Evolutionary conservation across 2,113 vertebrate species (phyloP), one percentile per base, ranked within the genome.

Genomic region (Limnothrissa miodon): DNA sequence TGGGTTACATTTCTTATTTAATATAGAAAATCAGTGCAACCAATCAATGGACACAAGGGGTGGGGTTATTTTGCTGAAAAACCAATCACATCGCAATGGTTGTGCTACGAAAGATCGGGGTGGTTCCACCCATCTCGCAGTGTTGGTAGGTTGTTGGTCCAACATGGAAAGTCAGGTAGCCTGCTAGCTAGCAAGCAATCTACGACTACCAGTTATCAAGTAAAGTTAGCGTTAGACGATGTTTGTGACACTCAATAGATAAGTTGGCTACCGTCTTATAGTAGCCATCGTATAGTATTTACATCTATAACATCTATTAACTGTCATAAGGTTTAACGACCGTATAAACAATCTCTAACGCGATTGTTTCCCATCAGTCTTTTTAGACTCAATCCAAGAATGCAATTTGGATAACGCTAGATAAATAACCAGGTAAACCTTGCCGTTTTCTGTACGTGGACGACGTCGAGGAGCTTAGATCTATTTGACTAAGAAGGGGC

Each of bases 111-210:
- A 74, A 74, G 66, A 29, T 33, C 66, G 66, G 66, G 29, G 29
- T 74, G 66, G 66, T 36, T 33, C 66, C 33, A 74, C 15, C 66
- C 33, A 74, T 74, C 66, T 74, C 66, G 66, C 66, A 74, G 66
- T 74, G 66, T 74, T 62, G 29, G 13, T 74, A 29, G 29, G 29
- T 23, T 23, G 19, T 56, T 56, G 51, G 51, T 56, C 13, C 36
- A 36, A 74, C 13, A 36, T 17, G 29, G 66, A 36, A 15, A 74
- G 33, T 36, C n/a, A 74, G 66, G 10, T 74, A 74, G 66, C 66
- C 21, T 23, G 4, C 51, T 56, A 56, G 51, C 51, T 56, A 6
- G 51, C 51, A 74, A 39, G 51, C 51, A 74, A 39, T 74, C 33
- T 56, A 21, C 51, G 46, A 48, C 46, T 66, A 25, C n/a, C 66